Percentiles rank a stretch among this genome's conserved stretches.
Evolutionary conservation across 2,888 invertebrate genomes (phyloP).

Genomic region (Tinea trinotella): DNA sequence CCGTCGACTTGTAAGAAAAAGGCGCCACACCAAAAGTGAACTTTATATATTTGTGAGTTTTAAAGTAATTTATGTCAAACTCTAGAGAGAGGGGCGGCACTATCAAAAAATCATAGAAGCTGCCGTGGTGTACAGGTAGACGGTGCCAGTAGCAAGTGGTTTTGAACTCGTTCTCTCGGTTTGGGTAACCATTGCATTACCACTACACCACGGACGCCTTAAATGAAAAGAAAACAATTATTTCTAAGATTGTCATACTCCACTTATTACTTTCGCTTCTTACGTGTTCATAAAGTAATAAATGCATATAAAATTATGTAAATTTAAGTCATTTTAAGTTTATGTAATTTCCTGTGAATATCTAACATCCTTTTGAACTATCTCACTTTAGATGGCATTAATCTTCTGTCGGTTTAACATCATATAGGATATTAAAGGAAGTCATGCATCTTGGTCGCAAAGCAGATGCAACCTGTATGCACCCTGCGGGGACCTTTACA

Average conservation of each 20-base stretch:
- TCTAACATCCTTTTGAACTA: neutral
- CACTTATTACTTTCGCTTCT: constrained; percentile 2
- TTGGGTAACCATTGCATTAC: too few relatives aligned
- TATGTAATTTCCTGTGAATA: neutral
- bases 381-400: constrained; percentile 3
- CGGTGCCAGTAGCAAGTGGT: too few relatives aligned
- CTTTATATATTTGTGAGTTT: too few relatives aligned
- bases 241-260: neutral
- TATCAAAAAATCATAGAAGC: too few relatives aligned
- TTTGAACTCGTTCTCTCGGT: too few relatives aligned
- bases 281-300: constrained; percentile 1
- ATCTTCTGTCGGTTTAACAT: constrained; percentile 8
- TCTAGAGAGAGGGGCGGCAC: too few relatives aligned
- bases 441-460: constrained; percentile 7
- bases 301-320: neutral
- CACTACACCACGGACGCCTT: too few relatives aligned
- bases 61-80: too few relatives aligned
- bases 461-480: constrained; percentile 15
- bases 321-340: neutral
- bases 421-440: constrained; percentile 13
- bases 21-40: too few relatives aligned
- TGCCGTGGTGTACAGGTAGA: too few relatives aligned
- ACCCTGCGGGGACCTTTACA: neutral
- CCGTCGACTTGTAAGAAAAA: too few relatives aligned
- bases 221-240: too few relatives aligned